These are phyloP conservation scores for Cyanoliseus patagonus DNA, from an alignment of 2,113 vertebrate genomes.

Conservation along the genomic window DNA sequence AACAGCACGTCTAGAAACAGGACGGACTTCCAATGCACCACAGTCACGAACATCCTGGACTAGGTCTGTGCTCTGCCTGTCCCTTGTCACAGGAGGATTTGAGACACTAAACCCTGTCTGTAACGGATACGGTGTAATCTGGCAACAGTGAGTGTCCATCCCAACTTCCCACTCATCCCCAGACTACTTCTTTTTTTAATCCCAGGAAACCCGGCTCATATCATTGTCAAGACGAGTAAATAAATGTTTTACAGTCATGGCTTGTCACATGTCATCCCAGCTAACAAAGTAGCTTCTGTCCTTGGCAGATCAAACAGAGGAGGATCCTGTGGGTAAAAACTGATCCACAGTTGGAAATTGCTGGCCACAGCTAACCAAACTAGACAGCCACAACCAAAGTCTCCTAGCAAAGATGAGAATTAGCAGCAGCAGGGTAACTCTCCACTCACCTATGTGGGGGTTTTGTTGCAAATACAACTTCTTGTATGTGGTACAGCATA, in stretches of 20 bases:
- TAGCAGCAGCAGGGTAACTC: not conserved
- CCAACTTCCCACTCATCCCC: not conserved
- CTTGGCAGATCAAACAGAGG: not conserved
- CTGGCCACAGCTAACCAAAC: not conserved
- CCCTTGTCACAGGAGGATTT: not conserved
- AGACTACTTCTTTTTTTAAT: not conserved
- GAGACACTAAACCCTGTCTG: not conserved
- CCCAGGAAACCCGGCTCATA: not conserved
- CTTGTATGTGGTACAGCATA: not conserved
- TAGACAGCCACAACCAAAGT: not conserved
- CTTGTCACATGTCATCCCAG: not conserved
- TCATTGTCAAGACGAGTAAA: conserved; percentile 4
- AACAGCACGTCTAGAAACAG: not conserved
- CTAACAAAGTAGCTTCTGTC: not conserved
- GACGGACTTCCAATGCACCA: not conserved
- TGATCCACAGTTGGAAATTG: not conserved
- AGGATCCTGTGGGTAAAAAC: not conserved
- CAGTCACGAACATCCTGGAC: not conserved
- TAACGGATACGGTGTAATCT: not conserved
- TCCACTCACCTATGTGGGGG: not conserved
- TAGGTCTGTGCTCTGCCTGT: not conserved
- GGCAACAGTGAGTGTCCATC: not conserved
- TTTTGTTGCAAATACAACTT: not conserved
- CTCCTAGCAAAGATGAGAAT: not conserved
- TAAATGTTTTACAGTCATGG: not conserved